A percentile compares a stretch with the other conserved stretches of the same genome.
These are phyloP conservation scores for Eupsittula cactorum DNA, from an alignment of 2,113 vertebrate species.

Conservation along the genomic window DNA sequence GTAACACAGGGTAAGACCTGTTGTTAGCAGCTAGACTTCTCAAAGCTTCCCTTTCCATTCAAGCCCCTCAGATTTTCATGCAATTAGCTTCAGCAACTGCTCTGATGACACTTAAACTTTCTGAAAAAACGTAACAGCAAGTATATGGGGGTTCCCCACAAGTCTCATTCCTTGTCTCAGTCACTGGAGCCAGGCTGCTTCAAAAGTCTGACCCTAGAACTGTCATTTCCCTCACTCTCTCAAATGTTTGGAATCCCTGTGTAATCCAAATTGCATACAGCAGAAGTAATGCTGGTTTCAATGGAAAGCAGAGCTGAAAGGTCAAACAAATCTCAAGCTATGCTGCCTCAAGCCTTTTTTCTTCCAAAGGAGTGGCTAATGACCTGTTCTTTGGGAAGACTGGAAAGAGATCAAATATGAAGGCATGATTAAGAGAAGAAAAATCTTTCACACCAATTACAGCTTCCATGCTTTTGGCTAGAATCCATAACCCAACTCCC, in stretches of 20 bases:
- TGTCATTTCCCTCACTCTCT: not conserved
- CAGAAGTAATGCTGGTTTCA: not conserved
- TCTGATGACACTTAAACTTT: not conserved
- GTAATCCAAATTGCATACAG: not conserved
- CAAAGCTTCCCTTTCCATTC: not conserved
- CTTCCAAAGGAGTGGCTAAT: conserved; percentile 23
- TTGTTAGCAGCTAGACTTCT: not conserved
- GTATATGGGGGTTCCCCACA: not conserved
- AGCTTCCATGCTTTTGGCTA: not conserved
- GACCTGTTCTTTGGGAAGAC: conserved; percentile 30
- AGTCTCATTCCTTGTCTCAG: not conserved
- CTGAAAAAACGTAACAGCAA: not conserved
- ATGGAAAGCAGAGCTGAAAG: not conserved
- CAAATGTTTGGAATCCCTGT: not conserved
- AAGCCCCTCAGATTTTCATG: not conserved
- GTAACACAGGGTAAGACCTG: not conserved
- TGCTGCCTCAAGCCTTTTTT: not conserved
- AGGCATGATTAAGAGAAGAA: conserved; percentile 1
- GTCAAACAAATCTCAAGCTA: not conserved
- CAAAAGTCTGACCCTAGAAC: not conserved
- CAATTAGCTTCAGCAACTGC: not conserved
- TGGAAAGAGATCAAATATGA: conserved; percentile 16
- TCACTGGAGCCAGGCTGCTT: not conserved
- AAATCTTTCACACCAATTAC: not conserved
- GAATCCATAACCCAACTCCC: not conserved